phyloP scores from a whole-genome alignment of 2,797 vertebrate genomes.

The Acipenser transmontanus region DNA sequence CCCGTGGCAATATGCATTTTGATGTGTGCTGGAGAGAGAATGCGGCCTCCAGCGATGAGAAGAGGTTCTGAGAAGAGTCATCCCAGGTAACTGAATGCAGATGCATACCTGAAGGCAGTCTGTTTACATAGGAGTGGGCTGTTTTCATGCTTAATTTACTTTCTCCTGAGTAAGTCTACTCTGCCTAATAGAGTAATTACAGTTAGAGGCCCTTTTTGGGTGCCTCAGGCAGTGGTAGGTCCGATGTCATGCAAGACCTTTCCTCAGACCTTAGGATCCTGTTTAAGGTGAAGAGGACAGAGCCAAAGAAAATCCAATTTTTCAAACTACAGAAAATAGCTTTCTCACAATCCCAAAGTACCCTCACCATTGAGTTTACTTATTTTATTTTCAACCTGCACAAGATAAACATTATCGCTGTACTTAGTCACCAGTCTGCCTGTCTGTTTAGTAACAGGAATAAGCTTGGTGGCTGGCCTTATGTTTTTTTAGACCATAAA shows the following conservation, averaged over 20 bases:
- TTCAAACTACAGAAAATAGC: too few relatives aligned
- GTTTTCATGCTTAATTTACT: conserved; percentile 5
- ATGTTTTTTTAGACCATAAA: too few relatives aligned
- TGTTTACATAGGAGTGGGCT: background rate
- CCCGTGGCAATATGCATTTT: background rate
- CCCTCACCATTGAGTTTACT: too few relatives aligned
- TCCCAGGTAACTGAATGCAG: background rate
- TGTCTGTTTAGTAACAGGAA: too few relatives aligned
- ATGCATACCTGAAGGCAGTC: background rate
- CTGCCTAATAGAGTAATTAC: conserved; percentile 5
- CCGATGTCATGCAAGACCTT: background rate
- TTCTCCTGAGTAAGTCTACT: conserved; percentile 3
- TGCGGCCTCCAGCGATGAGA: background rate
- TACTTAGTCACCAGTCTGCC: too few relatives aligned
- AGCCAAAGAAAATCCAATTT: too few relatives aligned
- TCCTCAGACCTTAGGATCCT: background rate
- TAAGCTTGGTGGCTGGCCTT: too few relatives aligned
- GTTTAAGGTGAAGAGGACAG: too few relatives aligned
- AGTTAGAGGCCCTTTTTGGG: conserved; percentile 1
- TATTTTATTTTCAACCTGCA: too few relatives aligned
- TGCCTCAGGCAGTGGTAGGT: background rate
- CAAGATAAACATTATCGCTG: too few relatives aligned
- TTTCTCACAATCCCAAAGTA: too few relatives aligned
- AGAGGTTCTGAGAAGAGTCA: background rate
- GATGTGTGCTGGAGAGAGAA: background rate